phyloP scores from a whole-genome alignment of 2,113 vertebrate species.

The Catagonus wagneri region DNA sequence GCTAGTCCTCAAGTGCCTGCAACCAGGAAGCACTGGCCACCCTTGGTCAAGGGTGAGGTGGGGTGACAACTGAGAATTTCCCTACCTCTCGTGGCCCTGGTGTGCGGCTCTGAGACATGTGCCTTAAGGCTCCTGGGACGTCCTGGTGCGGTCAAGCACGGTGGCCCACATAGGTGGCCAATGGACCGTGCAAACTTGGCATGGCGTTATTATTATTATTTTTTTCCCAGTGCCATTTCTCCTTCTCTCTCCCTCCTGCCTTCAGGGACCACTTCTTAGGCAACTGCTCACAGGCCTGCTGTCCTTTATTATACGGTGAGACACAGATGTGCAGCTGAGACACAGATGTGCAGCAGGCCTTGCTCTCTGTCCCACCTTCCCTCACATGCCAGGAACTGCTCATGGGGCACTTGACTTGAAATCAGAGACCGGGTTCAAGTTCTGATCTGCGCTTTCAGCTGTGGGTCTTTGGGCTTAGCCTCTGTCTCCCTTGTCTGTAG shows the following conservation, averaged over 20 bases:
- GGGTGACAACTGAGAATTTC: neutral
- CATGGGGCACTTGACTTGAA: neutral
- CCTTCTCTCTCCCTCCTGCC: neutral
- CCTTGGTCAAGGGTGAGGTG: neutral
- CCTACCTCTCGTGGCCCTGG: neutral
- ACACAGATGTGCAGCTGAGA: neutral
- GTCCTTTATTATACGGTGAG: too few species aligned
- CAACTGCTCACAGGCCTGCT: neutral
- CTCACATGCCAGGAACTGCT: neutral
- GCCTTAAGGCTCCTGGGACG: neutral
- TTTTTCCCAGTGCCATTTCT: neutral
- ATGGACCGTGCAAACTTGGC: neutral
- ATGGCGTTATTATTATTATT: too few species aligned
- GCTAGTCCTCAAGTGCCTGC: neutral
- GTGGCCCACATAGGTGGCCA: rapidly evolving
- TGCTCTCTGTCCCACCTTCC: too few species aligned
- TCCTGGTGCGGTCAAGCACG: neutral
- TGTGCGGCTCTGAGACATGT: rapidly evolving
- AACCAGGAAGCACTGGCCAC: neutral
- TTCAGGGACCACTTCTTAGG: neutral
- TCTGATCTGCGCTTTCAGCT: neutral
- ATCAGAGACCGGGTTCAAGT: neutral
- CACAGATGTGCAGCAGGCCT: neutral
- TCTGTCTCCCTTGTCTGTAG: rapidly evolving
- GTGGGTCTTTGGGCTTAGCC: neutral